Percentiles rank a stretch among this genome's conserved stretches.
phyloP scores from a whole-genome alignment of 2,888 invertebrate species.

The Dilophus febrilis region DNA sequence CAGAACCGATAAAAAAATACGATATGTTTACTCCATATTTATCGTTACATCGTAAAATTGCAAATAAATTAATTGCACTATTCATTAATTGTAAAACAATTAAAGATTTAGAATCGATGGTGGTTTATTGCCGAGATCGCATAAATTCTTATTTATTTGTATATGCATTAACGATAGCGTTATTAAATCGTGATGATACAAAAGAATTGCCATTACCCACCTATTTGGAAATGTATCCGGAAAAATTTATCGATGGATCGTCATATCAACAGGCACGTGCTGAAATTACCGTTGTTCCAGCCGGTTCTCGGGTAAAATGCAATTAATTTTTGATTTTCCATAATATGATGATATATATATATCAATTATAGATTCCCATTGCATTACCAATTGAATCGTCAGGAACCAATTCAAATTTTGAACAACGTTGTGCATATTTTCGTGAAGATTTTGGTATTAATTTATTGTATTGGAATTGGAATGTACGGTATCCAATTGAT shows the following conservation, averaged over 20 bases:
- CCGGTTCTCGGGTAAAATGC: conserved; percentile 30
- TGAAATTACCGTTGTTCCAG: conserved; percentile 39
- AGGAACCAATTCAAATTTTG: conserved; percentile 46
- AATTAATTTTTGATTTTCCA: conserved; percentile 7
- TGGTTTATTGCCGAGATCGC: conserved; percentile 45
- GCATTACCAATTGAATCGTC: conserved; percentile 50
- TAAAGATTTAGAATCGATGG: conserved; percentile 45
- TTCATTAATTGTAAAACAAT: conserved; percentile 40
- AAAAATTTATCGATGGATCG: conserved; percentile 54
- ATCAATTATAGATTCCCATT: conserved; percentile 30
- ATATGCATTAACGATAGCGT: conserved; percentile 51
- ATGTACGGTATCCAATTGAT: conserved; percentile 57
- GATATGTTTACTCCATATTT: conserved; percentile 48
- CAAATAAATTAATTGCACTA: conserved; percentile 44
- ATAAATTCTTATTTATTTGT: conserved; percentile 59
- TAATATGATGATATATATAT: background rate
- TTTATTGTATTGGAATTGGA: conserved; percentile 75
- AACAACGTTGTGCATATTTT: conserved; percentile 60
- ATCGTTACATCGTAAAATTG: conserved; percentile 47
- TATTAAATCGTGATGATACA: conserved; percentile 33
- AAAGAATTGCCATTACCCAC: conserved; percentile 41
- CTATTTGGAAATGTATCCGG: conserved; percentile 54
- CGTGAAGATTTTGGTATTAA: conserved; percentile 62
- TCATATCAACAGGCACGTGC: conserved; percentile 47
- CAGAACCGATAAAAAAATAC: background rate